A percentile compares a stretch with the other conserved stretches of the same genome.
These are phyloP conservation scores for Collichthys lucidus DNA, from an alignment of 2,113 vertebrate genomes.

Conservation along the genomic window DNA sequence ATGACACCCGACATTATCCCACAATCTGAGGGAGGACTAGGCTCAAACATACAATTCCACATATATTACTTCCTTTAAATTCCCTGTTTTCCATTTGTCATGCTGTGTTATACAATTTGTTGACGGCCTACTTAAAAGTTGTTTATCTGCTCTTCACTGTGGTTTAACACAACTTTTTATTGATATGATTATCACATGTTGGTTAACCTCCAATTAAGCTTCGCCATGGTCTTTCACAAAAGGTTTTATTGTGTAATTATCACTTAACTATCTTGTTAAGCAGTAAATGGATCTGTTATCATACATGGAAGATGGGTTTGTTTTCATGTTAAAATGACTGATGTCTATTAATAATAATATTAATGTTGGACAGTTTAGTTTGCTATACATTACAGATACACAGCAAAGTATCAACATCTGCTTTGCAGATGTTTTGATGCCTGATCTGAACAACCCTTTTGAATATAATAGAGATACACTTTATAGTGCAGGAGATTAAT, in stretches of 20 bases:
- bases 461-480: neutral
- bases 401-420: neutral
- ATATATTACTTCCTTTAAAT: neutral
- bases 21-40: neutral
- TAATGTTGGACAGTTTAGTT: neutral
- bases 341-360: neutral
- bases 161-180: conserved; percentile 8
- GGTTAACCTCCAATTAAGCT: conserved; percentile 2
- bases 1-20: neutral
- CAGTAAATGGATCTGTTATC: neutral
- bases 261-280: conserved; percentile 6
- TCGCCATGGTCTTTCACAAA: neutral
- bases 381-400: neutral
- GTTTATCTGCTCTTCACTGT: conserved; percentile 5
- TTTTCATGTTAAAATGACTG: neutral
- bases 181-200: conserved; percentile 26
- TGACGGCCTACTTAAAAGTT: neutral
- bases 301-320: neutral
- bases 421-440: neutral
- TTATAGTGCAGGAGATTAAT: neutral
- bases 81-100: conserved; percentile 10
- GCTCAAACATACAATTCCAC: neutral
- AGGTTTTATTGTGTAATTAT: neutral
- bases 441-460: neutral
- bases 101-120: conserved; percentile 32